Evolutionary conservation across 2,888 invertebrate genomes (phyloP).

Genomic region (Tinea pellionella): DNA sequence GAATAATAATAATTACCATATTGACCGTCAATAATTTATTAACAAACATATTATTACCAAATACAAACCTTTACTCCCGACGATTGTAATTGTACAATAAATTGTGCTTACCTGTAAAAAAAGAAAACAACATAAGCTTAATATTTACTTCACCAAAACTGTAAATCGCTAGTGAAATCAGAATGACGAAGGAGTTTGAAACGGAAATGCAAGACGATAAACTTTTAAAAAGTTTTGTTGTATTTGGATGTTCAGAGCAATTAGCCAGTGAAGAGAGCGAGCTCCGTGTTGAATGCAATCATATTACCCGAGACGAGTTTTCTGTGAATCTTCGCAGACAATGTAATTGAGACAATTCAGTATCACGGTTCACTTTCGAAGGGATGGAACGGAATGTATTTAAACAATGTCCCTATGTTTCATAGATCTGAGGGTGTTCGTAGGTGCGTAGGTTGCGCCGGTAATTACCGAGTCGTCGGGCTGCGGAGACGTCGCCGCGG

Average conservation of each 20-base stretch:
- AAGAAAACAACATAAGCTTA: not conserved
- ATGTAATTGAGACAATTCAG: not conserved
- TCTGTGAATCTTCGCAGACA: not conserved
- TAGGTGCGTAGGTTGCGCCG: not conserved
- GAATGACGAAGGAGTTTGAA: not conserved
- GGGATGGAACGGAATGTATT: too few relatives aligned
- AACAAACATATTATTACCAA: not conserved
- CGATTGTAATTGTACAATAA: not conserved
- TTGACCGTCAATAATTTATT: not conserved
- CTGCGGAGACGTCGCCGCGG: conserved; percentile 57
- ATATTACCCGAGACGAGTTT: conserved; percentile 38
- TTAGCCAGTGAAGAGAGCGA: conserved; percentile 18
- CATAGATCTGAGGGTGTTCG: not conserved
- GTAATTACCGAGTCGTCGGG: conserved; percentile 10
- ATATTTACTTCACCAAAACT: not conserved
- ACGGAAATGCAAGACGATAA: not conserved
- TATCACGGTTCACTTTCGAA: not conserved
- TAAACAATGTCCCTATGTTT: not conserved
- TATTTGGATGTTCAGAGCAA: not conserved
- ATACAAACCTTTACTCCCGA: not conserved
- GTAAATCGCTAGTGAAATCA: not conserved
- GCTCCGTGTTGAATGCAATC: conserved; percentile 43
- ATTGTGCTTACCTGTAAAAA: not conserved
- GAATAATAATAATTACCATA: not conserved
- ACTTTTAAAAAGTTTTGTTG: not conserved